A percentile compares a stretch with the other conserved stretches of the same genome.
Conservation (phyloP, 2,797 vertebrate genomes). For the Syncerus caffer region DNA sequence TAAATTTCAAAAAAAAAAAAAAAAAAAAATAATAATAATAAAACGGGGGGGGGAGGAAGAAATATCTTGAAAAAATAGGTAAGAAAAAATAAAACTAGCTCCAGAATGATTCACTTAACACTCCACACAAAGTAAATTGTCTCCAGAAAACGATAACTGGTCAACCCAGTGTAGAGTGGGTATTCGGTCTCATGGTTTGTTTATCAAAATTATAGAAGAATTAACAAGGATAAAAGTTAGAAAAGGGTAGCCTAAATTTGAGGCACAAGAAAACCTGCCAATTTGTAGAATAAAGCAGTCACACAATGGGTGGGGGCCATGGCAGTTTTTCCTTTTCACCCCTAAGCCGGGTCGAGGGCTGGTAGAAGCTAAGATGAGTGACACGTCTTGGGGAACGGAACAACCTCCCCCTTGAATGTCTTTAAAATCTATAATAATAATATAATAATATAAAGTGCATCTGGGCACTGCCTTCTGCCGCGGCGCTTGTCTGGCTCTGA, state of each 20-base stretch:
- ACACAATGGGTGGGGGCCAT: not conserved
- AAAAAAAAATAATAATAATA: not conserved
- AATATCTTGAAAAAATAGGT: not conserved
- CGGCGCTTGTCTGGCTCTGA: conserved; percentile 76
- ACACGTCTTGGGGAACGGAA: conserved; percentile 51
- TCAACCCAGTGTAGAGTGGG: not conserved
- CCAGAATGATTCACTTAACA: not conserved
- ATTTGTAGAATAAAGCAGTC: not conserved
- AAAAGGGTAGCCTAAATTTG: not conserved
- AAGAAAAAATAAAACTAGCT: not conserved
- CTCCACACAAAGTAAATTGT: not conserved
- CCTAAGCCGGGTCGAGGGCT: conserved; percentile 49
- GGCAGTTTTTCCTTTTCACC: conserved; percentile 66
- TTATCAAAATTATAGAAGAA: not conserved
- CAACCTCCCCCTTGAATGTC: conserved; percentile 74
- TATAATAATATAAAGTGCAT: conserved; percentile 79
- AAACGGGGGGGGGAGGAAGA: not conserved
- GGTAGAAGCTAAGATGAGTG: conserved; percentile 53
- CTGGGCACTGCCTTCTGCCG: conserved; percentile 81
- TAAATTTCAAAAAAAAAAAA: not conserved
- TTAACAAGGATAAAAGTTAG: not conserved
- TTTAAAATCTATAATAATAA: conserved; percentile 81
- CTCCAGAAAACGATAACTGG: not conserved
- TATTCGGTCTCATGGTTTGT: not conserved
- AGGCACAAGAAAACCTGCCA: not conserved